These are phyloP conservation scores for Hyaena hyaena DNA, from an alignment of 2,113 vertebrate species.

Conservation along the genomic window DNA sequence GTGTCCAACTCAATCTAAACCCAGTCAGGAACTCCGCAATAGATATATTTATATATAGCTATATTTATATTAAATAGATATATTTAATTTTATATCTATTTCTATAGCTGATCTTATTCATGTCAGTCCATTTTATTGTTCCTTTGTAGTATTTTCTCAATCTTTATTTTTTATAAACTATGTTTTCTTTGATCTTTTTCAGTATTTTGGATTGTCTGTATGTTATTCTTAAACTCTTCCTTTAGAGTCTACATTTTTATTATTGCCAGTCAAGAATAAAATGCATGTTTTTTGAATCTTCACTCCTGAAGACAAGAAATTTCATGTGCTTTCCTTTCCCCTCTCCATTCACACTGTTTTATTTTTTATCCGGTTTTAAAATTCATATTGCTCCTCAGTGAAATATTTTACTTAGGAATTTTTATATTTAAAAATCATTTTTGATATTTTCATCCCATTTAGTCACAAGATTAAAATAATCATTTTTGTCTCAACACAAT, in stretches of 20 bases:
- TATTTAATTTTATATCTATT: not conserved
- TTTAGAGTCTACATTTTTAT: not conserved
- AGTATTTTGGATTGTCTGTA: not conserved
- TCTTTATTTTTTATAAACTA: not conserved
- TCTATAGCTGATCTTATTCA: not conserved
- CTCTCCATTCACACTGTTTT: not conserved
- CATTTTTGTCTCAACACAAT: not conserved
- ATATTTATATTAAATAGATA: not conserved
- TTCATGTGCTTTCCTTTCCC: not conserved
- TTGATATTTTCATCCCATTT: not conserved
- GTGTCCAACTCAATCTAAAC: not conserved
- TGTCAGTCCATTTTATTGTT: not conserved
- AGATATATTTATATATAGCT: too few relatives aligned
- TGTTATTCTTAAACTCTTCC: not conserved
- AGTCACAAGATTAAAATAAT: not conserved
- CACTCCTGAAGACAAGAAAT: not conserved
- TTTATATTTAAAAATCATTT: not conserved
- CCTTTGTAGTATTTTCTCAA: not conserved
- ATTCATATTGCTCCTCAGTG: not conserved
- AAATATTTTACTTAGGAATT: slow-evolving; percentile 3
- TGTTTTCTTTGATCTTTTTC: not conserved
- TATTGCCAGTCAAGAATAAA: not conserved
- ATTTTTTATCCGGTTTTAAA: not conserved
- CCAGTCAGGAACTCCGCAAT: not conserved
- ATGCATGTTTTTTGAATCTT: not conserved